phyloP scores from a whole-genome alignment of 2,888 invertebrate genomes.

The Calameuta idolon region DNA sequence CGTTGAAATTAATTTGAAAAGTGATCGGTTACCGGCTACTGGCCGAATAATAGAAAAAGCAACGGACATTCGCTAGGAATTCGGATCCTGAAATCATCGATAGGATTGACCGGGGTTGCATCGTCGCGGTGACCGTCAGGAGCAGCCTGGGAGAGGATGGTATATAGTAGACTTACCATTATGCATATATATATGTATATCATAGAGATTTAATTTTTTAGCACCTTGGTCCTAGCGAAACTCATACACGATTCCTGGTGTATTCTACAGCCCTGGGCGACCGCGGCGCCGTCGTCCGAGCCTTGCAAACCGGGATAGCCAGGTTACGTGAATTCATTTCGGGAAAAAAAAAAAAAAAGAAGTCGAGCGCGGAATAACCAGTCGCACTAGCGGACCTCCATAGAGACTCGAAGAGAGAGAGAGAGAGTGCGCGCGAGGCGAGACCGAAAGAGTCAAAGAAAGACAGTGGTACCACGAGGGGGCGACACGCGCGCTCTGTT shows the following conservation, averaged over 20 bases:
- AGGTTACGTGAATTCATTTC: not conserved
- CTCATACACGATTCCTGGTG: not conserved
- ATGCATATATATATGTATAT: not conserved
- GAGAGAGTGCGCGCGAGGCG: conserved; percentile 19
- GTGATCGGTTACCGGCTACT: not conserved
- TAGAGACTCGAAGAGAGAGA: not conserved
- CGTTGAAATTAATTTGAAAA: not conserved
- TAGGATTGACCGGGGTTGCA: not conserved
- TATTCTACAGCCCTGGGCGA: not conserved
- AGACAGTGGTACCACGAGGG: conserved; percentile 1
- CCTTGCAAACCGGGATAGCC: not conserved
- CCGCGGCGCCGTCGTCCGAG: not conserved
- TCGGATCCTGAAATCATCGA: not conserved
- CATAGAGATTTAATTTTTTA: not conserved
- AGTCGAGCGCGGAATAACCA: not conserved
- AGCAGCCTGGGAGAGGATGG: not conserved
- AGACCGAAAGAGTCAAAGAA: conserved; percentile 16
- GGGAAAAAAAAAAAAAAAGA: not conserved
- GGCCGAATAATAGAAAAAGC: not conserved
- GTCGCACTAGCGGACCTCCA: conserved; percentile 1
- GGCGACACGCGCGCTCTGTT: not conserved
- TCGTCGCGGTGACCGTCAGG: not conserved
- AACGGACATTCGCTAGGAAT: not conserved
- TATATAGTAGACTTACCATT: not conserved
- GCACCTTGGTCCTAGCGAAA: not conserved